Evolutionary conservation across 2,888 invertebrate genomes (phyloP).

Genomic region (Andrena bucephala): DNA sequence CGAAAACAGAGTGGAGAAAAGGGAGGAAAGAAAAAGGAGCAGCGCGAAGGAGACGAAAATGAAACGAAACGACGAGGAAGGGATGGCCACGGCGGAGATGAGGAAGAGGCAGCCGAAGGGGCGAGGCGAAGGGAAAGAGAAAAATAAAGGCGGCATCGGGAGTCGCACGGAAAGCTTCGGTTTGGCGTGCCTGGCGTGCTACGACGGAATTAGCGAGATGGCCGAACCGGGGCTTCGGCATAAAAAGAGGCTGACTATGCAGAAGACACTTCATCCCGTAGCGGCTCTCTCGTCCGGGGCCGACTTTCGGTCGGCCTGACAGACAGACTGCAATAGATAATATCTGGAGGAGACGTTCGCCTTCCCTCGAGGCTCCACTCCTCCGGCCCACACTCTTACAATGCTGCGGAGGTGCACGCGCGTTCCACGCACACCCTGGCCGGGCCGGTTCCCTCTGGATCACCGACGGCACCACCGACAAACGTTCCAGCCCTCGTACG

Average conservation of each 20-base stretch:
- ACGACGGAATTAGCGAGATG: constrained; percentile 73
- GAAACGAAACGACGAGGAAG: not conserved
- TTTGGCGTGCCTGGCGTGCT: constrained; percentile 72
- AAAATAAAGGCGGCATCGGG: constrained; percentile 62
- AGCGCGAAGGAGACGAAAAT: constrained; percentile 6
- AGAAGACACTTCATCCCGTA: constrained; percentile 73
- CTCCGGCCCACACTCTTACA: constrained; percentile 41
- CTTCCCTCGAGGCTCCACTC: constrained; percentile 59
- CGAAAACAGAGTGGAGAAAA: constrained; percentile 17
- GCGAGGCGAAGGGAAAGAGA: constrained; percentile 25
- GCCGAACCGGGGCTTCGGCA: constrained; percentile 61
- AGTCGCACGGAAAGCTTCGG: constrained; percentile 72
- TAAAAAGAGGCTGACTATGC: constrained; percentile 73
- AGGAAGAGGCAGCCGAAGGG: not conserved
- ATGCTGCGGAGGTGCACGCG: constrained; percentile 37
- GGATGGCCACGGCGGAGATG: not conserved
- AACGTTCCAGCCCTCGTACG: not conserved
- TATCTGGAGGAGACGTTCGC: constrained; percentile 77
- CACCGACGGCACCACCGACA: not conserved
- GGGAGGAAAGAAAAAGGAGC: constrained; percentile 2
- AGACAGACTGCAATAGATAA: constrained; percentile 81
- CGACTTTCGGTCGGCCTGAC: constrained; percentile 76
- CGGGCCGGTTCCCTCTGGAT: constrained; percentile 1
- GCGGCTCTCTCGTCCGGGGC: constrained; percentile 61
- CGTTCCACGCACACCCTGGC: constrained; percentile 17